A percentile compares a stretch with the other conserved stretches of the same genome.
These are phyloP conservation scores for Lordiphosa collinella DNA, from an alignment of 1,140 invertebrate genomes.

Conservation along the genomic window DNA sequence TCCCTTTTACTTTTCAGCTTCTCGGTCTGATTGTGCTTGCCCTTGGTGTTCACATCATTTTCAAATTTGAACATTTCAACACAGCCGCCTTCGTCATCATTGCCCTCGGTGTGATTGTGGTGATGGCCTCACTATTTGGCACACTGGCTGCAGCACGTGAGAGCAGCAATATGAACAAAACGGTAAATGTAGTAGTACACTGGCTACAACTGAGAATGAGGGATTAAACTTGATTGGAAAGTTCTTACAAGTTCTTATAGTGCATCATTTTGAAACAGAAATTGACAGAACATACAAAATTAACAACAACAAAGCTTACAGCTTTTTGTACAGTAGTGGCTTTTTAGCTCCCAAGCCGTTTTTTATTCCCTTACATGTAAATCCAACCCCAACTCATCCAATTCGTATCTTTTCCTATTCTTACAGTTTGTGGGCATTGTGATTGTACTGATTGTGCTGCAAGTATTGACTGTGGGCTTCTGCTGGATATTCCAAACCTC, in stretches of 20 bases:
- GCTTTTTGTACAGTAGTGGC: too few species aligned
- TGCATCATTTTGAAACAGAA: too few species aligned
- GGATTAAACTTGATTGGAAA: too few species aligned
- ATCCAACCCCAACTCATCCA: neutral
- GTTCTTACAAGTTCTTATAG: too few species aligned
- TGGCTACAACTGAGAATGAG: too few species aligned
- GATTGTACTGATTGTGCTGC: conserved; percentile 46
- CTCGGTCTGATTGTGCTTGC: conserved; percentile 50
- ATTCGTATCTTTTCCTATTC: neutral
- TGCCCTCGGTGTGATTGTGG: conserved; percentile 45
- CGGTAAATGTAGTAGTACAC: too few species aligned
- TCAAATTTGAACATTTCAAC: conserved; percentile 63
- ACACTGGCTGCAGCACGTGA: conserved; percentile 59
- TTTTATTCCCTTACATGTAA: neutral
- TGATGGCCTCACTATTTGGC: conserved; percentile 49
- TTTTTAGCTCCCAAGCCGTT: too few species aligned
- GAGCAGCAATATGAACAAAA: conserved; percentile 58
- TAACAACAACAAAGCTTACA: too few species aligned
- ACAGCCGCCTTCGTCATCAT: conserved; percentile 57
- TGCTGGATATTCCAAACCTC: conserved; percentile 68
- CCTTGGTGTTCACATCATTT: conserved; percentile 55
- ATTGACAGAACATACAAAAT: too few species aligned
- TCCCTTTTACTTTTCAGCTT: conserved; percentile 40
- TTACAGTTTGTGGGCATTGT: conserved; percentile 55
- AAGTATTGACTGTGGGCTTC: conserved; percentile 56